Percentiles rank a stretch among this genome's conserved stretches.
Conservation (phyloP, 2,113 vertebrate species). For the Montifringilla adamsi region DNA sequence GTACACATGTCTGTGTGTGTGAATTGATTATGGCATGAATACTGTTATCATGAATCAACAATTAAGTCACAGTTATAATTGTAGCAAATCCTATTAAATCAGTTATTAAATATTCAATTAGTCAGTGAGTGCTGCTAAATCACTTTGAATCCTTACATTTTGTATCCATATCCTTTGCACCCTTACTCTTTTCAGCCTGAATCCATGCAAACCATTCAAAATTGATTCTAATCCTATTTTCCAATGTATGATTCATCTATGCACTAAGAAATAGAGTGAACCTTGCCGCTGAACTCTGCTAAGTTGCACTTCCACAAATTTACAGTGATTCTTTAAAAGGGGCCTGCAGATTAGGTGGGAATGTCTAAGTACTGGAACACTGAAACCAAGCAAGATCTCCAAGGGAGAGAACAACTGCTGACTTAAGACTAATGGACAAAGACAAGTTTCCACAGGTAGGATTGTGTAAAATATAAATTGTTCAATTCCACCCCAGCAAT, state of each 20-base stretch:
- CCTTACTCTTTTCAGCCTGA: neutral
- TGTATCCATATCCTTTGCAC: neutral
- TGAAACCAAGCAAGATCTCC: neutral
- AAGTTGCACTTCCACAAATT: neutral
- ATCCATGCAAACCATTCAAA: neutral
- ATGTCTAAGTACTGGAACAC: neutral
- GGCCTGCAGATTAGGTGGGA: neutral
- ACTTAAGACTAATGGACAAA: neutral
- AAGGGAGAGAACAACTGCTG: neutral
- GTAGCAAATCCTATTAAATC: neutral
- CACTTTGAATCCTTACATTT: neutral
- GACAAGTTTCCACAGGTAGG: neutral
- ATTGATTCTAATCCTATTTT: neutral
- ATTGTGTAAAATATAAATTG: neutral
- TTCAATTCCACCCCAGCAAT: neutral
- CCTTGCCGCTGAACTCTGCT: neutral
- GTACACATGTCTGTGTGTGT: too few relatives aligned
- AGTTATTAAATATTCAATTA: neutral
- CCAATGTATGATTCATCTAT: neutral
- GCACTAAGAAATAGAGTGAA: neutral
- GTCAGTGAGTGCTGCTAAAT: neutral
- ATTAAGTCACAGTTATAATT: neutral
- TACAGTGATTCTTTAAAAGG: neutral
- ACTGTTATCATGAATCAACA: neutral
- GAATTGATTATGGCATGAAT: neutral